Evolutionary conservation across 2,113 vertebrate genomes (phyloP), one percentile per base, ranked within the genome.

Genomic region (Eretmochelys imbricata): DNA sequence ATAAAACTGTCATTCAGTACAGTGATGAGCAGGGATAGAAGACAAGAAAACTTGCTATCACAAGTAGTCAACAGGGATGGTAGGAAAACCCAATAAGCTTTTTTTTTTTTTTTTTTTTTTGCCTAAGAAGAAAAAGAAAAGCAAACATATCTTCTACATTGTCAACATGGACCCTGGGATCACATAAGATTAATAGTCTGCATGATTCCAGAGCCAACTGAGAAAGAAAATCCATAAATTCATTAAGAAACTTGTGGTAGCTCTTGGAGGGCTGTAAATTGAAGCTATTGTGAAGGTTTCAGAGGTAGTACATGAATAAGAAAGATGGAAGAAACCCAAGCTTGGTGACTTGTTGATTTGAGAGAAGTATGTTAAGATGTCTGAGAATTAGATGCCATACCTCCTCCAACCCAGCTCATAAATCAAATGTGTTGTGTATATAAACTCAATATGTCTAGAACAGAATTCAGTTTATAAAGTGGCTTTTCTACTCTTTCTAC

Each of bases 161-260:
- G 90, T 91, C 89, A 89, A 93, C 84, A 79, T 31, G 17, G n/a
- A 93, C 93, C 93, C 12, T 92, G 90, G 97, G 97, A 94, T 96
- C 31, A 94, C 83, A 1, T 79, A 95, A 93, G 91, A 96, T 97
- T 96, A 97, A 97, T 96, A 85, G 83, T 84, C 35, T 94, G 2
- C 80, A 79, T 80, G 46, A 95, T 90, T 96, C 57, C 55, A 95
- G 53, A 88, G 55, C 72, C 24, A 94, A 35, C 27, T 85, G 80
- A 96, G 89, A 94, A 97, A 92, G 82, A 95, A 98, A 97, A 98
- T 97, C 93, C 88, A 96, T 96, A 97, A 91, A 96, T 97, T 96
- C 94, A 96, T 97, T 98, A 96, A 97, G 80, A 82, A 97, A 93
- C 13, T 5, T 92, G 27, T 91, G 69, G 59, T 94, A 97, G 89